Base-by-base conservation (phyloP, 1,140 invertebrate species). In the Nebria ingens region DNA sequence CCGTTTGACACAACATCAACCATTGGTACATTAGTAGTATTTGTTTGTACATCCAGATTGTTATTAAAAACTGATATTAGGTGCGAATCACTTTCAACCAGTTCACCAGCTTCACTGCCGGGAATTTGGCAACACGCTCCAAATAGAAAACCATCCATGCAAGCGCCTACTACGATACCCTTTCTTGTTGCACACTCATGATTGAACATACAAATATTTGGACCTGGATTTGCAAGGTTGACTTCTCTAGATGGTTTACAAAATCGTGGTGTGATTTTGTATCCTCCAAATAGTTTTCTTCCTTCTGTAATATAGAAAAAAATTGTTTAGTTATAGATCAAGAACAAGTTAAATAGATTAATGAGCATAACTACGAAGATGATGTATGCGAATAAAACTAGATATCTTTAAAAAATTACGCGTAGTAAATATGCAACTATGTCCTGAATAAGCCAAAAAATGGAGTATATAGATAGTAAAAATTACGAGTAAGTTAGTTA, bases 151-250 rank as follows among this genome's bases (percentile, higher is more conserved):
- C 88, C 89, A 67, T 94, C 90, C 81, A 93, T 89, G 62, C 92
- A 95, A 2, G 91, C 83, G 0, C 89, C 89, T 0, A 93, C 85
- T 0, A 93, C 87, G 64, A 86, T 80, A 1, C 92, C 91, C 9
- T 82, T 82, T 57, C 86, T 74, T 54, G 85, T 82, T 6, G 78
- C 77, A 68, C 92, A 95, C 67, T 95, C 89, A 64, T 92, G 90
- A 71, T 93, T 93, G 73, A 94, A 95, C 89, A 94, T 93, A 71
- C 92, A 95, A 62, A 91, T 83, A n/a, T 79, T 80, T n/a, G 83
- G 83, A 0, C 82, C 87, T 62, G 53, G 70, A 64, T 61, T 64
- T 73, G 56, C 66, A 65, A 59, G 63, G 65, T 54, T 64, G 58
- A 58, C 64, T 73, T 54, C 76, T 75, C 51, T 74, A 70, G 65